These are phyloP conservation scores for Hemibagrus wyckioides DNA, from an alignment of 2,113 vertebrate species.

Conservation along the genomic window DNA sequence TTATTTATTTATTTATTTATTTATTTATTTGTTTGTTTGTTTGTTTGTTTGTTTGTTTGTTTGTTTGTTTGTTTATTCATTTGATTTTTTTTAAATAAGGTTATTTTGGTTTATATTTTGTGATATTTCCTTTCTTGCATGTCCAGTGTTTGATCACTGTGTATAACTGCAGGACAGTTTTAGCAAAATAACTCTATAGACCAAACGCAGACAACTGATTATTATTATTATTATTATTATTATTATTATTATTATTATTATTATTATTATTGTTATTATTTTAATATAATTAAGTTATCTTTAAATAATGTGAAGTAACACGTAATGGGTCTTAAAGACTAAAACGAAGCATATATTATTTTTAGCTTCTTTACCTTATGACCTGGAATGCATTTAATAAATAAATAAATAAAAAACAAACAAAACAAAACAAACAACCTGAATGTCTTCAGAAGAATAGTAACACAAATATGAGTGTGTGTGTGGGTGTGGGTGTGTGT, in stretches of 20 bases:
- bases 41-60: no score
- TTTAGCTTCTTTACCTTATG: not conserved
- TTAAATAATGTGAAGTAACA: not conserved
- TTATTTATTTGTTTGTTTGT: no score
- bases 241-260: no score
- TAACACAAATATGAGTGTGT: not conserved
- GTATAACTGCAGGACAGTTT: slow-evolving; percentile 20
- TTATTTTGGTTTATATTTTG: no score
- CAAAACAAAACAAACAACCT: not conserved
- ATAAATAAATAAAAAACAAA: not conserved
- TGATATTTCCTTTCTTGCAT: no score
- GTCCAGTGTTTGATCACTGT: not conserved
- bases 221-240: not conserved
- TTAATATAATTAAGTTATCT: no score
- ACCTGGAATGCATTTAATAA: not conserved
- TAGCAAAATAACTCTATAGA: slow-evolving; percentile 11
- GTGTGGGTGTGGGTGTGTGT: not conserved
- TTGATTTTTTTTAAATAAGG: no score
- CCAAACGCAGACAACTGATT: not conserved
- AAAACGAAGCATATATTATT: not conserved
- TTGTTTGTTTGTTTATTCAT: no score
- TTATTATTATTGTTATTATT: no score
- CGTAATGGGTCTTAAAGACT: not conserved
- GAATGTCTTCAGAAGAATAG: not conserved
- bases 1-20: no score